phyloP scores from a whole-genome alignment of 2,113 vertebrate genomes.

The Pelecanus crispus region DNA sequence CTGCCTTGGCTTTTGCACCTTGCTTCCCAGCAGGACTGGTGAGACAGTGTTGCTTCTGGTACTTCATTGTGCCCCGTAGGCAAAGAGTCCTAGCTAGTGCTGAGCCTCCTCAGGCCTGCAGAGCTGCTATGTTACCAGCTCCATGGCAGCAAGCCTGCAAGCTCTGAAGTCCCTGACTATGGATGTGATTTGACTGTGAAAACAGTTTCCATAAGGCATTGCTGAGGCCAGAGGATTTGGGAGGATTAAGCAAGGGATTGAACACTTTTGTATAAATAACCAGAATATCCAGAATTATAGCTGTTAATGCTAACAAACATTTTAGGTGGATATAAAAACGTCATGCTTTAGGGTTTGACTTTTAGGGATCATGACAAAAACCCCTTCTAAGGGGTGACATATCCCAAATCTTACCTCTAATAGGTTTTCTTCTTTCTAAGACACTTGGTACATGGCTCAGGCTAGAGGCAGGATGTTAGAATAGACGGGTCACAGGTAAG shows the following conservation, averaged over 20 bases:
- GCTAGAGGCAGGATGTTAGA: neutral
- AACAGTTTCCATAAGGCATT: neutral
- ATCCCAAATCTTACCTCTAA: neutral
- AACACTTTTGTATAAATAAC: neutral
- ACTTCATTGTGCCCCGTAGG: neutral
- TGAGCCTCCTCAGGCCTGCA: neutral
- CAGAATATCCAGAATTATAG: conserved; percentile 1
- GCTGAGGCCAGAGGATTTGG: conserved; percentile 1
- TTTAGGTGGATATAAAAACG: neutral
- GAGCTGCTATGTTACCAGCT: neutral
- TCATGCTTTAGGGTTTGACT: neutral
- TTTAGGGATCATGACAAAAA: neutral
- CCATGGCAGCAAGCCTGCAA: neutral
- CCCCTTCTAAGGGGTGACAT: neutral
- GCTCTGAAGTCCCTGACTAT: neutral
- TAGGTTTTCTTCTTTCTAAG: neutral
- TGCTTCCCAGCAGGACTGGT: neutral
- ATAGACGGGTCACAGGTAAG: neutral
- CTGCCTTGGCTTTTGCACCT: neutral
- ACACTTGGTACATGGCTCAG: neutral
- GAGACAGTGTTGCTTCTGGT: neutral
- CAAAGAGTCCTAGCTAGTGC: neutral
- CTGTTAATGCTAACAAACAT: neutral
- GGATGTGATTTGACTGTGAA: conserved; percentile 5
- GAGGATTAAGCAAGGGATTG: neutral